Evolutionary conservation across 2,797 vertebrate species (phyloP), one percentile per base, ranked within the genome.

Genomic region (Poeciliopsis presidionis): DNA sequence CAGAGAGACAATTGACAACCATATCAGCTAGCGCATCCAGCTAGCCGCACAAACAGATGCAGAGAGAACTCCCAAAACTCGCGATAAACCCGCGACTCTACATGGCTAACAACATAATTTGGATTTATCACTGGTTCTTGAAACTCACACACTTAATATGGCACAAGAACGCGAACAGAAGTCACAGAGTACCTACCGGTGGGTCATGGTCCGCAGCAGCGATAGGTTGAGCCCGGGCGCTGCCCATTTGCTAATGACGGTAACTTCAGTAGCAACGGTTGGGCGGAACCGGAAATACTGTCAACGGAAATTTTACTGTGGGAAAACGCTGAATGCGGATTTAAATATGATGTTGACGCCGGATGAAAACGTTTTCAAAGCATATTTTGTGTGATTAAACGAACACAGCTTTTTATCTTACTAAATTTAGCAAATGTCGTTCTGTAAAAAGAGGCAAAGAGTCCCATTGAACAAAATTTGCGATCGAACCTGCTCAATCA

Each of bases 201-300:
- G 14, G 76, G 78, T 65, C 80, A 36, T 77, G 85, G 86, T 79
- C 90, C 36, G 63, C 84, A 61, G 61, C 72, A 36, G n/a, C 22
- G 61, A 49, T 25, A 74, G 74, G 74, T 71, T 78, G 63, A 39
- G 77, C 86, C 90, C 87, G 67, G 90, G 92, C 91, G 82, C 92
- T 93, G 92, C 88, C 93, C 92, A 90, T 92, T 90, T 91, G 90
- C 90, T 91, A 91, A 91, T 65, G 16, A 45, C 92, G 82, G 92
- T 94, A 87, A 93, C 93, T 91, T 87, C 84, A 85, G 41, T 20
- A 71, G 81, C 79, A 72, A 55, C 33, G 33, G 28, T 36, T 36
- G 72, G 51, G 39, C 39, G 67, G 53, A 72, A 72, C 69, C 76
- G 76, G 76, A 78, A 78, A 47, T 28, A n/a, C 28, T 72, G 4